Evolutionary conservation across 2,797 vertebrate species (phyloP).

Genomic region (Rhinogobio ventralis): DNA sequence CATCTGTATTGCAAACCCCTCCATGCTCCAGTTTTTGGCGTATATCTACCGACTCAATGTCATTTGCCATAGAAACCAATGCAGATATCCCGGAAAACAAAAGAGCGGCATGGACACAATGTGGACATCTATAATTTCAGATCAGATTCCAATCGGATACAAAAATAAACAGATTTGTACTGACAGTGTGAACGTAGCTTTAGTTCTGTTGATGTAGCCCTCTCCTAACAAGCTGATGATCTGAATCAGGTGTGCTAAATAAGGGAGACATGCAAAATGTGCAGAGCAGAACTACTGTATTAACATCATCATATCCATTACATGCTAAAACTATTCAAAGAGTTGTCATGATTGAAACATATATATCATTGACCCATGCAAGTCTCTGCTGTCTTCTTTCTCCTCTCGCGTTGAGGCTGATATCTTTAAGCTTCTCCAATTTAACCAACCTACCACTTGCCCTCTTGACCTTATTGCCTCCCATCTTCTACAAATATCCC

Average conservation of each 20-base stretch:
- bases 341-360: background rate
- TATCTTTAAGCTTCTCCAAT: background rate
- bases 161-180: no score
- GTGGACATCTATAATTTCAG: no score
- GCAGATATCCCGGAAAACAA: no score
- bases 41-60: no score
- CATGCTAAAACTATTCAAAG: background rate
- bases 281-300: background rate
- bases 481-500: background rate
- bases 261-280: background rate
- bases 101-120: no score
- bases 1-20: no score
- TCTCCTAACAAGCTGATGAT: background rate
- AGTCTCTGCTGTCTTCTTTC: background rate
- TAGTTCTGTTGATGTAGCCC: background rate
- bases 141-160: no score
- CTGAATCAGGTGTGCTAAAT: background rate
- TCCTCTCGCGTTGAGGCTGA: background rate
- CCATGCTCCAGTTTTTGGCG: no score
- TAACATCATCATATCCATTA: background rate
- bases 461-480: background rate
- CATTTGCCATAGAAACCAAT: no score
- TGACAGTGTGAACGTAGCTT: no score
- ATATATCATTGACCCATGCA: background rate
- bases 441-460: background rate